A percentile compares a stretch with the other conserved stretches of the same genome.
Evolutionary conservation across 2,113 vertebrate genomes (phyloP).

Genomic region (Esox niger): DNA sequence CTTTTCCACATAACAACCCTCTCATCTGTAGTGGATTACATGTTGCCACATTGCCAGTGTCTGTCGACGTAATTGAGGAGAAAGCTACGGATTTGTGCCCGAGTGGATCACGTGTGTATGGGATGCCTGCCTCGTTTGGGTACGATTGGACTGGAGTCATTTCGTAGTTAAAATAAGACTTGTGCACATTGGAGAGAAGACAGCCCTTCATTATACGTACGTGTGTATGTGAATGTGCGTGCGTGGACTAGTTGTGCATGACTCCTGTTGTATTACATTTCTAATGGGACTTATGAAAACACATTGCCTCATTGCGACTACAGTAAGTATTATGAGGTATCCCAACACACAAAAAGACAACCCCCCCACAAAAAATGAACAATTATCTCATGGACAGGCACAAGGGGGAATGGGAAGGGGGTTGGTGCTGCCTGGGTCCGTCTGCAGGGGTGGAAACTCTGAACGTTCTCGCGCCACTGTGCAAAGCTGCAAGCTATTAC

Average conservation of each 20-base stretch:
- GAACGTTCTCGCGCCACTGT: conserved; percentile 68
- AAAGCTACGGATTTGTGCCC: conserved; percentile 1
- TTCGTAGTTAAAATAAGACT: not conserved
- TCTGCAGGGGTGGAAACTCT: conserved; percentile 68
- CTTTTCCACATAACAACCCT: not conserved
- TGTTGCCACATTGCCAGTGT: not conserved
- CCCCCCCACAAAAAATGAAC: conserved; percentile 17
- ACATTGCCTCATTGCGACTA: conserved; percentile 2
- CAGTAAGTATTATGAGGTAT: conserved; percentile 6
- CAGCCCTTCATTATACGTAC: not conserved
- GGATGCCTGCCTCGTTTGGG: not conserved
- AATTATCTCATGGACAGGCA: not conserved
- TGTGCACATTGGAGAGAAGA: no score
- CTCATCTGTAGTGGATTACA: conserved; percentile 34
- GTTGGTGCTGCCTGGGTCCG: conserved; percentile 49
- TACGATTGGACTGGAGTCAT: not conserved
- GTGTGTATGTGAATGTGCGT: conserved; percentile 4
- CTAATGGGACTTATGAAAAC: not conserved
- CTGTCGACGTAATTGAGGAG: not conserved
- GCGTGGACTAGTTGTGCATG: conserved; percentile 12
- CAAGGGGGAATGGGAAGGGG: conserved; percentile 8
- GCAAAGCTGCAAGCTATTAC: conserved; percentile 69
- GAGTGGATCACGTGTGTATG: conserved; percentile 9
- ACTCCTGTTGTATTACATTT: no score
- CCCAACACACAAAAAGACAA: conserved; percentile 32